phyloP scores from a whole-genome alignment of 2,113 vertebrate species.

The Chionomys nivalis region DNA sequence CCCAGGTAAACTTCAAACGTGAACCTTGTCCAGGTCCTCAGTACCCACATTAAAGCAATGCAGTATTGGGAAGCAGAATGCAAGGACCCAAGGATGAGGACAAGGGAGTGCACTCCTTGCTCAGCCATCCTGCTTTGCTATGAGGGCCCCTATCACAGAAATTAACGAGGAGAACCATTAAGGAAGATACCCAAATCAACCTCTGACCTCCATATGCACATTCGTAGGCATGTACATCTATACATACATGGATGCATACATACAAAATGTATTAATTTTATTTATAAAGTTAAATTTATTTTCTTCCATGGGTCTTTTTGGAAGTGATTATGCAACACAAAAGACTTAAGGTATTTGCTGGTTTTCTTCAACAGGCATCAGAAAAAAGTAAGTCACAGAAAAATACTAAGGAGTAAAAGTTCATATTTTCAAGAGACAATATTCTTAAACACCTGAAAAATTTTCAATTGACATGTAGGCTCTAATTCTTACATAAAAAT shows the following conservation, averaged over 20 bases:
- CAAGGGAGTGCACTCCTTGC: neutral
- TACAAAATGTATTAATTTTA: neutral
- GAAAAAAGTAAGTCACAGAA: conserved; percentile 45
- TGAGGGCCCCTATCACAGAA: neutral
- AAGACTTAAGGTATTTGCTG: conserved; percentile 25
- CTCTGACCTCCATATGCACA: neutral
- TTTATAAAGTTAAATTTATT: conserved; percentile 1
- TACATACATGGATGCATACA: neutral
- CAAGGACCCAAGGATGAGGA: too few species aligned
- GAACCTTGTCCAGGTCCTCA: neutral
- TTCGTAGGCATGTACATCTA: neutral
- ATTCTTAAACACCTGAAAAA: conserved; percentile 53
- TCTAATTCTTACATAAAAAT: conserved; percentile 44
- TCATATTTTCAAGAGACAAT: conserved; percentile 22
- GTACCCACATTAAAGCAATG: neutral
- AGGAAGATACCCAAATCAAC: neutral
- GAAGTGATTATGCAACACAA: conserved; percentile 4
- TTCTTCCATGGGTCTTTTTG: conserved; percentile 16
- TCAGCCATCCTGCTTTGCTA: neutral
- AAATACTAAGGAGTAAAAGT: conserved; percentile 52
- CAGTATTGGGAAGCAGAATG: neutral
- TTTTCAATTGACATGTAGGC: conserved; percentile 22
- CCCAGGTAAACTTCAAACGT: neutral
- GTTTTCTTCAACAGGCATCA: neutral
- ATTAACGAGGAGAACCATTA: neutral